Evolutionary conservation across 2,888 invertebrate species (phyloP), one percentile per base, ranked within the genome.

Genomic region (Hetaerina titia): DNA sequence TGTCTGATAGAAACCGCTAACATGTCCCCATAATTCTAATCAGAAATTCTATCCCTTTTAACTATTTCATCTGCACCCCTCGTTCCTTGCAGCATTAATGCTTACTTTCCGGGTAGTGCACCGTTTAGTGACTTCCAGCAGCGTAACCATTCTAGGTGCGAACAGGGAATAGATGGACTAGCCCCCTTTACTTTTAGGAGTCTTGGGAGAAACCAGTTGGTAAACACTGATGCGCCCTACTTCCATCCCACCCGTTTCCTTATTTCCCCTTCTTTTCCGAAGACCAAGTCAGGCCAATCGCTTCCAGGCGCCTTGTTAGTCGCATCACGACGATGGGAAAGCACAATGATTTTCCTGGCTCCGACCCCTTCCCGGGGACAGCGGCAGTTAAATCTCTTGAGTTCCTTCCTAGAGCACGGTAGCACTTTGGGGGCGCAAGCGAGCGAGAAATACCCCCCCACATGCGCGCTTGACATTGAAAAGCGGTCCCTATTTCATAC

Each of bases 401-500:
- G 69, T n/a, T 81, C 81, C 81, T 11, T 31, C 31, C 31, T 69
- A 1, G 15, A 81, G 13, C 81, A 25, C 25, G 74, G 74, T 13
- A n/a, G 31, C 25, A 81, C 81, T 15, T 31, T 31, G 31, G 11
- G 81, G 81, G 81, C 15, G 81, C 11, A 81, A 81, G 81, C 31
- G 9, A 31, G 81, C 25, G 15, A 81, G 81, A 31, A 31, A 81
- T 1, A 60, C 11, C 11, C 17, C 60, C 60, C 60, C 60, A 17
- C 60, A 81, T 25, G 31, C 69, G 8, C 31, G 25, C 81, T 31
- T 81, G 81, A 9, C 81, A 81, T 81, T 81, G 81, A 81, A 81
- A 31, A 81, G 81, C 31, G 81, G 31, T 81, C 81, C 81, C 31
- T 25, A 81, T 81, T 81, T 81, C 81, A 81, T 31, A 81, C 81